Evolutionary conservation across 1,140 invertebrate genomes (phyloP).

Genomic region (Caenorhabditis latens): DNA sequence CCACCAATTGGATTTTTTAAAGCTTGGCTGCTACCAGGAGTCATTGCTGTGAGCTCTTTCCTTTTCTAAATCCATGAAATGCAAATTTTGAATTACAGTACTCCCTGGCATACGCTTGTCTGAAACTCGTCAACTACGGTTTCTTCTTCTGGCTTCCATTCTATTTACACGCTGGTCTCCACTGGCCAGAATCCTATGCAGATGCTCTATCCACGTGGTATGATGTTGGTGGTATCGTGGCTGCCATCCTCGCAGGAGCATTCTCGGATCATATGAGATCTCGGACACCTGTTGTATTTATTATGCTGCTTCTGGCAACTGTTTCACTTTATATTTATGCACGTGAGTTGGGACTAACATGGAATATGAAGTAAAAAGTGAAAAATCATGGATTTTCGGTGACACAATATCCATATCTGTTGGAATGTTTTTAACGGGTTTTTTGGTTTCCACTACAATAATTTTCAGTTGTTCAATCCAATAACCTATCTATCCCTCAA

Average conservation of each 20-base stretch:
- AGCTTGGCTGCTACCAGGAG: slow-evolving; percentile 79
- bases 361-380: no score
- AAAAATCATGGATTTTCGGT: no score
- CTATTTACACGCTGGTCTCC: slow-evolving; percentile 78
- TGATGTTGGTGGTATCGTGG: slow-evolving; percentile 80
- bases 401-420: slow-evolving; percentile 3
- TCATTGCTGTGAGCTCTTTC: slow-evolving; percentile 77
- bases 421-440: neutral
- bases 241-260: slow-evolving; percentile 76
- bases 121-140: slow-evolving; percentile 81
- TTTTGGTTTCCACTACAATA: neutral
- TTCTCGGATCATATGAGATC: slow-evolving; percentile 65
- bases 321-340: slow-evolving; percentile 64
- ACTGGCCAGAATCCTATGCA: slow-evolving; percentile 78
- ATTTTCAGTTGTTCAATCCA: neutral
- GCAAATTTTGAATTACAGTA: slow-evolving; percentile 76
- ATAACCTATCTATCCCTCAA: no score
- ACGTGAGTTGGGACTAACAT: slow-evolving; percentile 57
- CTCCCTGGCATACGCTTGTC: slow-evolving; percentile 80
- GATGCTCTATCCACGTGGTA: slow-evolving; percentile 80
- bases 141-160: slow-evolving; percentile 81
- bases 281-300: slow-evolving; percentile 79
- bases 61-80: neutral
- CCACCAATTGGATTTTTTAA: slow-evolving; percentile 74
- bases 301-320: slow-evolving; percentile 79